These are phyloP conservation scores for Pelosia muscerda DNA, from an alignment of 2,888 invertebrate species.

Conservation along the genomic window DNA sequence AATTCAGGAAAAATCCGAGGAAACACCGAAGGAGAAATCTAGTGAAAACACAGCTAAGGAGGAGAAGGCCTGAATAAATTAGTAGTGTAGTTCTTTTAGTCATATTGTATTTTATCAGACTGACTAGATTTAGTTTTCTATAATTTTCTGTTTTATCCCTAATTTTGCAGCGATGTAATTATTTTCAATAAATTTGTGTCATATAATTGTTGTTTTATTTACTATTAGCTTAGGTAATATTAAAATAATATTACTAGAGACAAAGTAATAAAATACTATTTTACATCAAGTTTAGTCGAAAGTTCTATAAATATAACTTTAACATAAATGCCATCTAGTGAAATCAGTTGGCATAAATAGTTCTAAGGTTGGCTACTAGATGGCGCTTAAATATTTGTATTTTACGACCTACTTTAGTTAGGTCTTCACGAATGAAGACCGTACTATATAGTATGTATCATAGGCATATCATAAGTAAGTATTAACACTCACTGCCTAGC, in stretches of 20 bases:
- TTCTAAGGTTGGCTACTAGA: neutral
- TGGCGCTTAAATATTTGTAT: neutral
- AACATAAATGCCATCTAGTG: neutral
- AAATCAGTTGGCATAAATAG: neutral
- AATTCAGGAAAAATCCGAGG: conserved; percentile 67
- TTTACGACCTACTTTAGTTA: too few relatives aligned
- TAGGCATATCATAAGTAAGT: too few relatives aligned
- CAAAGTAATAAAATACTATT: too few relatives aligned
- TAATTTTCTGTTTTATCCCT: neutral
- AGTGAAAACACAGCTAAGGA: conserved; percentile 14
- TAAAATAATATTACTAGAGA: too few relatives aligned
- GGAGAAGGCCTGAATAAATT: conserved; percentile 10
- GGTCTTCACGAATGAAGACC: too few relatives aligned
- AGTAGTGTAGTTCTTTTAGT: neutral
- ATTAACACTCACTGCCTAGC: too few relatives aligned
- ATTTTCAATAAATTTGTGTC: neutral
- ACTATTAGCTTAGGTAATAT: too few relatives aligned
- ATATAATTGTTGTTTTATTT: neutral
- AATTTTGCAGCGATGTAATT: neutral
- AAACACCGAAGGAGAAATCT: conserved; percentile 18
- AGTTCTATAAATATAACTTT: too few relatives aligned
- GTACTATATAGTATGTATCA: too few relatives aligned
- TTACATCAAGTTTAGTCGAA: too few relatives aligned
- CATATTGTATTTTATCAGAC: neutral
- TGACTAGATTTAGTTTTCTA: conserved; percentile 1